Evolutionary conservation across 30 jellyfish, hydroid and myxozoan genomes (phyloP), one percentile per base, ranked within the genome.

Genomic region (Clytia hemisphaerica): DNA sequence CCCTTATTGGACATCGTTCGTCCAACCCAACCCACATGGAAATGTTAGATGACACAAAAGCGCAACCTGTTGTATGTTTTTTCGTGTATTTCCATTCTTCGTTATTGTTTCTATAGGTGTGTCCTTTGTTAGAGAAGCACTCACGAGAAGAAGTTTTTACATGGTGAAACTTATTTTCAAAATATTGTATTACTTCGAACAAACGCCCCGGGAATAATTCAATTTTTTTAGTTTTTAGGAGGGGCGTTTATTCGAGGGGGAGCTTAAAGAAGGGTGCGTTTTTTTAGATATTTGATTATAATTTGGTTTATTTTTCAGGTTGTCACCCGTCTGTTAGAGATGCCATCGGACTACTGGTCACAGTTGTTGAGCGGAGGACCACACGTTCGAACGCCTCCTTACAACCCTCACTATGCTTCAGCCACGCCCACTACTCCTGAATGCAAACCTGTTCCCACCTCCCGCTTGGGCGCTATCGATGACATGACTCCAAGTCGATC

Each of bases 391-490:
- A 44, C 91, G 21, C 95, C 95, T 6, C 98, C 98, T 4, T 89
- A 80, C 85, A 89, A 89, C 51, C 98, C 98, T n/a, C 87, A 82
- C 50, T 84, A 89, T 53, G 19, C 61, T 15, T 84, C 91, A 49
- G 93, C 92, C 38, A 89, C 98, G 10, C 98, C 98, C 9, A 84
- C 88, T 2, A 89, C 98, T 15, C 98, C 98, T 22, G 94, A 89
- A n/a, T 50, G 75, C 24, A 75, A 72, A 45, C 94, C 93, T 33
- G 91, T 30, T 9, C 44, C 63, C 18, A 14, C 28, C 37, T 21
- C 75, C 19, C 37, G 69, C 42, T 48, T 45, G 61, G 37, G 37
- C 28, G 78, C 68, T 6, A 18, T 67, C 2, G 15, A 22, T 22
- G 63, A 65, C 24, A 14, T 25, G 34, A 48, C 37, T 7, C 30